These are phyloP conservation scores for Oreochromis spilurus DNA, from an alignment of 2,113 vertebrate species.

Conservation along the genomic window DNA sequence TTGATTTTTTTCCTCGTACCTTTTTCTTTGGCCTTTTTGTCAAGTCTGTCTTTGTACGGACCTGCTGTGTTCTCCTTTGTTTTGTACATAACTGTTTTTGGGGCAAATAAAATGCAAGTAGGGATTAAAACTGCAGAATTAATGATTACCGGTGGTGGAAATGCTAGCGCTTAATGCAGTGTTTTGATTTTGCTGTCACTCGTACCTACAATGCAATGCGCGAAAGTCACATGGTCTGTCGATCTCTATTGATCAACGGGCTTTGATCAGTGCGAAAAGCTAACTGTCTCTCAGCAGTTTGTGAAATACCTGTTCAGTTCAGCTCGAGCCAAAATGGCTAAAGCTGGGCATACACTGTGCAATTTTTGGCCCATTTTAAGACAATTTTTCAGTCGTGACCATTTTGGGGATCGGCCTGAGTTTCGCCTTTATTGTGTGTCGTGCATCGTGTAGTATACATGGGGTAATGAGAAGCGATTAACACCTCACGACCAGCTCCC, in stretches of 20 bases:
- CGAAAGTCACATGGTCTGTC: too few species aligned
- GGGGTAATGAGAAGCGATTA: background rate
- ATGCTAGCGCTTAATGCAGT: too few species aligned
- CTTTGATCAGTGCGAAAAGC: background rate
- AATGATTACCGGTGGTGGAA: too few species aligned
- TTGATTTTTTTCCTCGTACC: too few species aligned
- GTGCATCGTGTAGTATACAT: background rate
- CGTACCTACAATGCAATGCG: too few species aligned
- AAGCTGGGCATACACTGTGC: background rate
- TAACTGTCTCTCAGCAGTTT: background rate
- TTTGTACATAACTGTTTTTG: too few species aligned
- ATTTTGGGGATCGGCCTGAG: background rate
- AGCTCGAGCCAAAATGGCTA: background rate
- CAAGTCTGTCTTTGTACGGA: too few species aligned
- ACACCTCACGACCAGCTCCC: background rate
- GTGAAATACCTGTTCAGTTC: background rate
- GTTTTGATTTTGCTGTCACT: too few species aligned
- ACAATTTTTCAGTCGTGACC: background rate
- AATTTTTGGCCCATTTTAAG: background rate
- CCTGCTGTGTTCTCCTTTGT: too few species aligned
- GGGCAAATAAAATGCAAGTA: too few species aligned
- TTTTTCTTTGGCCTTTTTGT: too few species aligned
- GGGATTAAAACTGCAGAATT: too few species aligned
- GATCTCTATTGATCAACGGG: background rate
- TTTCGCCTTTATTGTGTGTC: background rate